Evolutionary conservation across 1,140 invertebrate genomes (phyloP).

Genomic region (Lethrus apterus): DNA sequence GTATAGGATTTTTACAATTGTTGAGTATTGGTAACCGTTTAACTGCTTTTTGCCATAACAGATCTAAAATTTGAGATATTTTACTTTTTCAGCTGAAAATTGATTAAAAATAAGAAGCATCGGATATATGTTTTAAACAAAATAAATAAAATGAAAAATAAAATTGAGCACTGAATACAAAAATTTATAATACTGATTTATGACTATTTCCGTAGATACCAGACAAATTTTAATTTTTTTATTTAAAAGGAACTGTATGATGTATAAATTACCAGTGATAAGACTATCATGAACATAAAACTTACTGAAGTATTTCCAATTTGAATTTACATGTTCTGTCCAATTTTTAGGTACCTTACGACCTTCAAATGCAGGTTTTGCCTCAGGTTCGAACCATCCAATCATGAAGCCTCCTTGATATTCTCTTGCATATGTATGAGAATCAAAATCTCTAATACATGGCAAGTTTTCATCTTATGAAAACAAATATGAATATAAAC

Average conservation of each 20-base stretch:
- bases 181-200: no score
- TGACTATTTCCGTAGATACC: no score
- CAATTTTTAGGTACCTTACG: constrained; percentile 53
- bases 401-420: constrained; percentile 52
- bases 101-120: no score
- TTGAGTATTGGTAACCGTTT: constrained; percentile 58
- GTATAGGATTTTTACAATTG: constrained; percentile 46
- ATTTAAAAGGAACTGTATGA: no score
- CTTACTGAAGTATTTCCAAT: constrained; percentile 61
- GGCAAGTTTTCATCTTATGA: constrained; percentile 37
- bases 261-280: no score
- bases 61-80: constrained; percentile 32
- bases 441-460: constrained; percentile 64
- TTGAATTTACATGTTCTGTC: constrained; percentile 44
- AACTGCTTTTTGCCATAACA: constrained; percentile 54
- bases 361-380: constrained; percentile 57
- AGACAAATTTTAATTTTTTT: no score
- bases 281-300: no score
- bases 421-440: constrained; percentile 54
- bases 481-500: background rate
- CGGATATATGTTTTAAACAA: no score
- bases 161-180: no score
- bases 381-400: constrained; percentile 60
- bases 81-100: no score
- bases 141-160: no score